A percentile compares a stretch with the other conserved stretches of the same genome.
These are phyloP conservation scores for Nyctibius grandis DNA, from an alignment of 2,797 vertebrate species.

Conservation along the genomic window DNA sequence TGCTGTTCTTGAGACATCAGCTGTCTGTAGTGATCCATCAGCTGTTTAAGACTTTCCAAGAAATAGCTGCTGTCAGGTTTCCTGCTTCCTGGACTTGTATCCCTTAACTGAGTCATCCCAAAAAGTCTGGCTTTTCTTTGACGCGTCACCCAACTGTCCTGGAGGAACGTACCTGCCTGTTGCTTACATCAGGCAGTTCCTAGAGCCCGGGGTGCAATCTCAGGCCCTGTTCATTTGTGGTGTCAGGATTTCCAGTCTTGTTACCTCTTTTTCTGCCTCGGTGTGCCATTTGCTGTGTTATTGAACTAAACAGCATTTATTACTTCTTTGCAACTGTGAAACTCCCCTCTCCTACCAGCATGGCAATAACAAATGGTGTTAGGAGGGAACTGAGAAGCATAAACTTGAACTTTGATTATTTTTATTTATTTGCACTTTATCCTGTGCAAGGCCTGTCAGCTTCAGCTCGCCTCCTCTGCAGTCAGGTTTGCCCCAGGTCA, in stretches of 20 bases:
- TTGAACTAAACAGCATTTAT: neutral
- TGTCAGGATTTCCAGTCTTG: neutral
- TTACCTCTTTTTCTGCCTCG: neutral
- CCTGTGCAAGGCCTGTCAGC: neutral
- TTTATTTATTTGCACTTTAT: neutral
- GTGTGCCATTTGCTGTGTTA: neutral
- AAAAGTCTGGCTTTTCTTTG: neutral
- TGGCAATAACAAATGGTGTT: neutral
- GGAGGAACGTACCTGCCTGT: neutral
- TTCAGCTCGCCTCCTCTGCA: neutral
- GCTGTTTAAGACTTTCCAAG: neutral
- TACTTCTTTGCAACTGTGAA: neutral
- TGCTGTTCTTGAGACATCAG: neutral
- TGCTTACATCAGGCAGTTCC: neutral
- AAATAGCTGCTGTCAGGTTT: neutral
- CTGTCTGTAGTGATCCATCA: neutral
- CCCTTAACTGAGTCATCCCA: neutral
- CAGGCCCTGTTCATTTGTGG: rapidly evolving
- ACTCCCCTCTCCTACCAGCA: neutral
- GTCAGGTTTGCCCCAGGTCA: neutral
- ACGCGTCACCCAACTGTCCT: neutral
- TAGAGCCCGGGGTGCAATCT: neutral
- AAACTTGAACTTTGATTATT: neutral
- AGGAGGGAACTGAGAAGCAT: neutral
- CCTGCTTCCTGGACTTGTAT: neutral